phyloP scores from a whole-genome alignment of 2,113 vertebrate species.

The Cranoglanis bouderius region DNA sequence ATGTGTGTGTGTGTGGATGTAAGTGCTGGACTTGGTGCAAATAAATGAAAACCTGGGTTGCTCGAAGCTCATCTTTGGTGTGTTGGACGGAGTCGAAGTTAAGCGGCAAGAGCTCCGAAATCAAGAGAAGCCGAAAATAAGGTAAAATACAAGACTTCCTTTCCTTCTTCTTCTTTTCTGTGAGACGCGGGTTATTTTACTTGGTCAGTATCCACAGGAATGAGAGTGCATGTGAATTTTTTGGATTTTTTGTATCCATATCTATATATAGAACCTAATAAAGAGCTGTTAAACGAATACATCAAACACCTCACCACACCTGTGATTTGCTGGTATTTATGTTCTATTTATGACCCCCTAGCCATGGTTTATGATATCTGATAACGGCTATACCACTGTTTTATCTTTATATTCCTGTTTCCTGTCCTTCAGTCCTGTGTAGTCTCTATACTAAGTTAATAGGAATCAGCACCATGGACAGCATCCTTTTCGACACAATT shows the following conservation, averaged over 20 bases:
- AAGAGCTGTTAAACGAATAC: not conserved
- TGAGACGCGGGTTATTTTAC: not conserved
- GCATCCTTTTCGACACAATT: not conserved
- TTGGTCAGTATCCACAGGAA: not conserved
- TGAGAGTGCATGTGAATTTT: not conserved
- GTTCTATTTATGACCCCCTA: not conserved
- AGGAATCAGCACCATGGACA: conserved; percentile 49
- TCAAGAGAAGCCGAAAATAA: not conserved
- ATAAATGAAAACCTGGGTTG: not conserved
- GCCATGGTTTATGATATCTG: not conserved
- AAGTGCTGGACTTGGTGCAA: conserved; percentile 31
- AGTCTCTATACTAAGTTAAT: not conserved
- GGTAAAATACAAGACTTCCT: not conserved
- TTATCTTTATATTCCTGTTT: too few species aligned
- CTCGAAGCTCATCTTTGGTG: conserved; percentile 6
- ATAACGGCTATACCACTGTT: not conserved
- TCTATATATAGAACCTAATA: not conserved
- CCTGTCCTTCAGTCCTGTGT: too few species aligned
- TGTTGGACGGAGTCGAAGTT: conserved; percentile 14
- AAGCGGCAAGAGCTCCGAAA: conserved; percentile 12
- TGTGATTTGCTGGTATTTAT: not conserved
- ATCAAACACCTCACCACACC: too few species aligned
- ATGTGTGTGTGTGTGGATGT: conserved; percentile 14
- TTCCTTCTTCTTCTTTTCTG: not conserved
- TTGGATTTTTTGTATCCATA: not conserved